A percentile compares a stretch with the other conserved stretches of the same genome.
Conservation (phyloP, 2,888 invertebrate genomes). For the Hermaeophaga mercurialis region DNA sequence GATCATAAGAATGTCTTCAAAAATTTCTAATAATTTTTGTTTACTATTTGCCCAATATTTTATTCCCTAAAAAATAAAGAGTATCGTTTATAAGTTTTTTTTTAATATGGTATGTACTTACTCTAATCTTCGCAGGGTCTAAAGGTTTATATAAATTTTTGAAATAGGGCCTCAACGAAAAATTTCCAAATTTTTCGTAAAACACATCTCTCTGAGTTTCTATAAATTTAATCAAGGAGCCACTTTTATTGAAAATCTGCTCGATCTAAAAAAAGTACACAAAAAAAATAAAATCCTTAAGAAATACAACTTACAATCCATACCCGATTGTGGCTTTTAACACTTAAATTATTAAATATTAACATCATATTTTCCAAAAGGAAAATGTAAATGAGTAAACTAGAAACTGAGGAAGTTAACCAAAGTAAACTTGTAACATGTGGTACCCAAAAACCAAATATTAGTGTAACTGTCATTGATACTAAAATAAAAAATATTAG, state of each 20-base stretch:
- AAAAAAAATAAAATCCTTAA: not conserved
- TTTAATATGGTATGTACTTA: no score
- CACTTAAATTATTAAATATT: constrained; percentile 29
- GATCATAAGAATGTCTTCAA: constrained; percentile 45
- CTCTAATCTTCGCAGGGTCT: constrained; percentile 21
- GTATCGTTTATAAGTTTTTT: no score
- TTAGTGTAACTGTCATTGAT: constrained; percentile 34
- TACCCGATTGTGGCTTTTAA: constrained; percentile 27
- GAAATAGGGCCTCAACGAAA: constrained; percentile 40
- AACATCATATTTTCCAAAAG: constrained; percentile 39
- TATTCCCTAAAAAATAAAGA: no score
- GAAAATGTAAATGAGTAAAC: constrained; percentile 37
- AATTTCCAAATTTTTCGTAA: constrained; percentile 38
- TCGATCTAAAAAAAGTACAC: constrained; percentile 25
- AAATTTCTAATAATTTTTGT: constrained; percentile 30
- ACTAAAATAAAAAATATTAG: constrained; percentile 27
- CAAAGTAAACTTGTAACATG: constrained; percentile 39
- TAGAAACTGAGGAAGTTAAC: constrained; percentile 36
- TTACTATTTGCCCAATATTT: constrained; percentile 33
- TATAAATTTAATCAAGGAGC: constrained; percentile 28
- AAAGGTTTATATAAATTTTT: constrained; percentile 38
- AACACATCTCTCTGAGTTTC: constrained; percentile 39
- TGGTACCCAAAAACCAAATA: constrained; percentile 45
- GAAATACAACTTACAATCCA: not conserved
- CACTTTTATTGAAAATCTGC: constrained; percentile 20